These are phyloP conservation scores for Drosophila leontia DNA, from an alignment of 1,140 invertebrate species.

Conservation along the genomic window DNA sequence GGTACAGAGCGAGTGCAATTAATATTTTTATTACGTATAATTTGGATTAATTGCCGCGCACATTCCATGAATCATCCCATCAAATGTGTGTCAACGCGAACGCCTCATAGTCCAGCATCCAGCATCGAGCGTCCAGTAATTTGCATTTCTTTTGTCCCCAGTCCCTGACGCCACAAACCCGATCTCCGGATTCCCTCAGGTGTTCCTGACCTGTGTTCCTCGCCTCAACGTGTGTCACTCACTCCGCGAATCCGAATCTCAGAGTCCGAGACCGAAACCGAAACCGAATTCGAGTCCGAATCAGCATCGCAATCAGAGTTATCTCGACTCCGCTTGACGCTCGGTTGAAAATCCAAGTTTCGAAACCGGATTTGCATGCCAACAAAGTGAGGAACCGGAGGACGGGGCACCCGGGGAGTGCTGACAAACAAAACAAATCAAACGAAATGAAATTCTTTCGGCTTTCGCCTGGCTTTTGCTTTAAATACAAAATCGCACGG, in stretches of 20 bases:
- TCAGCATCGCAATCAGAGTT: constrained; percentile 19
- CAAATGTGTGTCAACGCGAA: constrained; percentile 69
- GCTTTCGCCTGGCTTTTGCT: constrained; percentile 62
- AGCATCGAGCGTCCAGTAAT: constrained; percentile 25
- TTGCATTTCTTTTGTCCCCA: constrained; percentile 64
- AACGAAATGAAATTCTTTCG: constrained; percentile 59
- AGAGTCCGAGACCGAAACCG: constrained; percentile 20
- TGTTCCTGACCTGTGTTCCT: constrained; percentile 50
- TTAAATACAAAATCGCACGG: constrained; percentile 77
- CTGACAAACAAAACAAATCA: constrained; percentile 38
- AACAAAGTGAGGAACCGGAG: constrained; percentile 3
- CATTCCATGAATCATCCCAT: constrained; percentile 54
- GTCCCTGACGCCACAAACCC: constrained; percentile 62
- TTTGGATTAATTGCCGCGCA: constrained; percentile 64
- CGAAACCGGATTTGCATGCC: constrained; percentile 67
- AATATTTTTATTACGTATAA: constrained; percentile 72
- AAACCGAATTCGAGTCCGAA: constrained; percentile 7
- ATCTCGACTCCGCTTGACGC: constrained; percentile 42
- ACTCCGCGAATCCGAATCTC: constrained; percentile 52
- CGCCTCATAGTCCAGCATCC: constrained; percentile 53
- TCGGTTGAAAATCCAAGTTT: constrained; percentile 59
- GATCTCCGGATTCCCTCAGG: constrained; percentile 31
- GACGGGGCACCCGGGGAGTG: not conserved
- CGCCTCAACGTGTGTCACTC: constrained; percentile 66
- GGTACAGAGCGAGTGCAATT: constrained; percentile 70